phyloP scores from a whole-genome alignment of 2,797 vertebrate genomes.

The Hoplostethus mediterraneus region DNA sequence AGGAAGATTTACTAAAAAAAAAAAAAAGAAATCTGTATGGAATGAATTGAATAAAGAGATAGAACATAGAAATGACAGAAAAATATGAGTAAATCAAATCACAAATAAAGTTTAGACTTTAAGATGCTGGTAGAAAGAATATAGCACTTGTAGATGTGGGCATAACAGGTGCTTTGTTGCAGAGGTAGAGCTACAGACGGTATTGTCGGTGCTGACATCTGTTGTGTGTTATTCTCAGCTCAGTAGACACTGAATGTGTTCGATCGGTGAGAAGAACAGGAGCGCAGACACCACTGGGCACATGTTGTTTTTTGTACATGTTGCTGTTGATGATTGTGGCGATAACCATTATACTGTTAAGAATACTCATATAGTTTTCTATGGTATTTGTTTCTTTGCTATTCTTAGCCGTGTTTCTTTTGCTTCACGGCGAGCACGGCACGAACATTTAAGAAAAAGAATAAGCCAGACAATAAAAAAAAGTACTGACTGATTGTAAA shows the following conservation, averaged over 20 bases:
- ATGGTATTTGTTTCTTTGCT: too few species aligned
- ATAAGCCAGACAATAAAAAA: too few species aligned
- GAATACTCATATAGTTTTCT: too few species aligned
- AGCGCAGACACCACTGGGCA: not conserved
- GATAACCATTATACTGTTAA: not conserved
- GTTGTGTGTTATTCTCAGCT: constrained; percentile 18
- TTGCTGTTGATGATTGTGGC: constrained; percentile 5
- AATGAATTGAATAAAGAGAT: constrained; percentile 22
- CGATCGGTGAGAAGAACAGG: not conserved
- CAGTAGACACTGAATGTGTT: constrained; percentile 15
- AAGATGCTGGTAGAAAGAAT: constrained; percentile 13
- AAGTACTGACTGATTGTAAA: too few species aligned
- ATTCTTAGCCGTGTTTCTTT: not conserved
- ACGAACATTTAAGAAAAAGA: too few species aligned
- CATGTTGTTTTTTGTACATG: not conserved
- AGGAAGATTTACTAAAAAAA: not conserved
- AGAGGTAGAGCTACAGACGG: not conserved
- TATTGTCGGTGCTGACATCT: not conserved
- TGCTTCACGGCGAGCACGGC: too few species aligned
- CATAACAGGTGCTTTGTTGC: not conserved
- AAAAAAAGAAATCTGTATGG: constrained; percentile 12
- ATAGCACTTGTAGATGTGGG: constrained; percentile 3
- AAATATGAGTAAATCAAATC: constrained; percentile 35
- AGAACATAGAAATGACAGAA: constrained; percentile 30
- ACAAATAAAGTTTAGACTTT: constrained; percentile 13